These are phyloP conservation scores for Heliothis subflexa DNA, from an alignment of 1,140 invertebrate genomes.

Conservation along the genomic window DNA sequence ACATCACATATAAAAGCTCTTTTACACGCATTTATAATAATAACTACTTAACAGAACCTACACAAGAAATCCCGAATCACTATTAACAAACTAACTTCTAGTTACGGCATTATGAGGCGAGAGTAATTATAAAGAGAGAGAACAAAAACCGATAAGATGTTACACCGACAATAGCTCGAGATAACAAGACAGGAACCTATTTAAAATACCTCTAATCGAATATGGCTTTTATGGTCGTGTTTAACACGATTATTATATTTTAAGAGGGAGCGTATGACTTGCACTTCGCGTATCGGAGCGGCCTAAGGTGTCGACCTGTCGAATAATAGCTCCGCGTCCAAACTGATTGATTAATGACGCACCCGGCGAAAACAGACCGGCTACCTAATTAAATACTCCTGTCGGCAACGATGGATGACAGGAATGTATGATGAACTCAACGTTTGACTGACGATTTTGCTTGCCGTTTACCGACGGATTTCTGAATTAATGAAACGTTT, in stretches of 20 bases:
- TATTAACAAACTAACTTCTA: slow-evolving; percentile 54
- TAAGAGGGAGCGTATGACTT: slow-evolving; percentile 86
- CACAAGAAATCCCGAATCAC: slow-evolving; percentile 33
- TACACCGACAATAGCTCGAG: slow-evolving; percentile 76
- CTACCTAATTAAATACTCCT: slow-evolving; percentile 83
- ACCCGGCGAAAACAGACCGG: slow-evolving; percentile 79
- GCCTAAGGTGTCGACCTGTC: slow-evolving; percentile 81
- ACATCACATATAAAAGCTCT: background rate
- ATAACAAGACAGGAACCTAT: slow-evolving; percentile 84
- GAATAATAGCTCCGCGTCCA: slow-evolving; percentile 79
- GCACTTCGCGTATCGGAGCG: slow-evolving; percentile 72
- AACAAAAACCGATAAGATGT: slow-evolving; percentile 77
- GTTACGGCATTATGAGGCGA: slow-evolving; percentile 67
- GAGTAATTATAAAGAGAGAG: slow-evolving; percentile 79
- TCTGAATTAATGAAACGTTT: too few relatives aligned
- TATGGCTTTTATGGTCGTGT: slow-evolving; percentile 85
- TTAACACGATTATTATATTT: slow-evolving; percentile 87
- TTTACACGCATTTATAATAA: slow-evolving; percentile 25
- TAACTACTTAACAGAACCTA: slow-evolving; percentile 18
- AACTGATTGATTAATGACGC: slow-evolving; percentile 86
- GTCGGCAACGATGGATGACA: slow-evolving; percentile 55
- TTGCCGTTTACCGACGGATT: too few relatives aligned
- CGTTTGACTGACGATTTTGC: slow-evolving; percentile 59
- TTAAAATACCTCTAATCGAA: slow-evolving; percentile 85
- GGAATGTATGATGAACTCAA: slow-evolving; percentile 57